Base-by-base conservation (phyloP, 2,888 invertebrate genomes). In the Leptura quadrifasciata region DNA sequence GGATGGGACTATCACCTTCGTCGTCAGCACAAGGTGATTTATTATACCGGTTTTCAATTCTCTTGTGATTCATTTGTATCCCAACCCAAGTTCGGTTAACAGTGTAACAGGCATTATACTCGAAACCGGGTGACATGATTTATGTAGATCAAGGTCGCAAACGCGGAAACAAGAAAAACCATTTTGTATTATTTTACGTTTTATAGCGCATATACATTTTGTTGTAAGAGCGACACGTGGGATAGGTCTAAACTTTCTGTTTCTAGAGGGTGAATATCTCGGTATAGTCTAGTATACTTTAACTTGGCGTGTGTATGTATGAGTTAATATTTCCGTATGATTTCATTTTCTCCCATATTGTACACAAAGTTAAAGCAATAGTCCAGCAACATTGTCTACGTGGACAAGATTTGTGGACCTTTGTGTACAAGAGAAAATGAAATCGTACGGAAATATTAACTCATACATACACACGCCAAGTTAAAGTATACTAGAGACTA, bases 31-130 rank as follows among this genome's bases (percentile, higher is more conserved):
- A 18, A 35, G 47, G 65, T 65, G 65, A 65, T 65, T 65, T 65
- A 65, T 65, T 12, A 21, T 21, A 52, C 52, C 54, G n/a, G 65
- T 65, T 65, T 65, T 65, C 52, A 54, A 54, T 65, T 52, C 65
- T 65, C 47, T 17, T 9, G 21, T 20, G 54, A 52, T 27, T 21
- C 65, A 54, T 65, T 65, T 52, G 65, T 65, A 65, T 27, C 52
- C 65, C 54, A 15, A n/a, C 65, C 65, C 12, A 21, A 24, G 52
- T 24, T 52, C 20, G 21, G 47, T 18, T 39, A 61, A 31, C 10
- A 27, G 27, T 57, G 27, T 35, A 61, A 17, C 21, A n/a, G 65
- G n/a, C n/a, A 24, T 9, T 24, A 24, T 52, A n/a, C 17, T 20
- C 65, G 2, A 65, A 24, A 52, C 35, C 17, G 21, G 52, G 10